These are phyloP conservation scores for Leptodactylus fuscus DNA, from an alignment of 2,113 vertebrate species.

Conservation along the genomic window DNA sequence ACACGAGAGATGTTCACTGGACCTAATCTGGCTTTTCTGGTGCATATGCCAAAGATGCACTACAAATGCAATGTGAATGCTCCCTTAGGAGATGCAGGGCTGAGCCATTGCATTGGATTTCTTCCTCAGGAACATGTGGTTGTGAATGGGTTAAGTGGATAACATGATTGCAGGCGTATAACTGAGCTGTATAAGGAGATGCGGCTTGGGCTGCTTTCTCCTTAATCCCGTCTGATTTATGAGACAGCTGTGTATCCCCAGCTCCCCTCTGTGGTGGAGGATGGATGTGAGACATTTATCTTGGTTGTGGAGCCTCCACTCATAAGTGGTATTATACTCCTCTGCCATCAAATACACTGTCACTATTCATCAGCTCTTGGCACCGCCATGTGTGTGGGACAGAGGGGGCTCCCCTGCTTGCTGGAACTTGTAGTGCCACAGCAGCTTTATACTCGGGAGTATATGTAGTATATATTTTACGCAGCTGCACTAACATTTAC, in stretches of 20 bases:
- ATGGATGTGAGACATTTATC: conserved; percentile 52
- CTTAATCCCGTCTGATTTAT: conserved; percentile 55
- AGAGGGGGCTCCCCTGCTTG: too few relatives aligned
- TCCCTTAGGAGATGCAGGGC: too few relatives aligned
- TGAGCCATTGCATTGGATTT: too few relatives aligned
- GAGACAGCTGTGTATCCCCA: conserved; percentile 29
- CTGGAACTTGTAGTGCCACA: conserved; percentile 23
- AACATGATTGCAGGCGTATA: not conserved
- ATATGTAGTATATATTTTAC: not conserved
- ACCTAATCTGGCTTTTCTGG: too few relatives aligned
- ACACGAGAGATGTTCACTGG: too few relatives aligned
- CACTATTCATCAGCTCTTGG: conserved; percentile 35
- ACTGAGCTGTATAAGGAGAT: not conserved
- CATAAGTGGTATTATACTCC: conserved; percentile 40
- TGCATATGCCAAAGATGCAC: too few relatives aligned
- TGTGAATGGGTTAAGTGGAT: not conserved
- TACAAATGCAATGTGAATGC: too few relatives aligned
- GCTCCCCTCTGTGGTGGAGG: conserved; percentile 38
- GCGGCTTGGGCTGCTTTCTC: not conserved
- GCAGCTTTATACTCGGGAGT: too few relatives aligned
- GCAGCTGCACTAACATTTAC: not conserved
- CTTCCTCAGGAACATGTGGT: not conserved
- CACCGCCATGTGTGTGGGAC: not conserved
- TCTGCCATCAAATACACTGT: conserved; percentile 10
- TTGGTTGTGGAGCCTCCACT: conserved; percentile 42